Base-by-base conservation (phyloP, 30 jellyfish, hydroid and myxozoan genomes). In the Haliclystus octoradiatus region DNA sequence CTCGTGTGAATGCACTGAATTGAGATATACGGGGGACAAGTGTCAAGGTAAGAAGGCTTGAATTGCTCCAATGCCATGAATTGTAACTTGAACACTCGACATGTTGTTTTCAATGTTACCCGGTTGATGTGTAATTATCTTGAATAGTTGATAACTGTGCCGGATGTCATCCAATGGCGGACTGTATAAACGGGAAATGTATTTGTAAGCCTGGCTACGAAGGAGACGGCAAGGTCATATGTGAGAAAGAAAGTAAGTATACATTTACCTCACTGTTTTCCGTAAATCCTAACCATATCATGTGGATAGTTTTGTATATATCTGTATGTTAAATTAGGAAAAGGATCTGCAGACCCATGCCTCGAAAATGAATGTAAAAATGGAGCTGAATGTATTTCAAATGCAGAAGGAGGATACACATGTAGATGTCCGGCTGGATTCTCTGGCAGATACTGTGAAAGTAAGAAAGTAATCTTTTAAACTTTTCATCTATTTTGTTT, bases 21-120 rank as follows among this genome's bases (percentile, higher is more conserved):
- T 32, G 27, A 70, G 98, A 72, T 89, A 81, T 61, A 63, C 94
- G 40, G 98, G 98, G 3, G 94, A 74, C 29, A 89, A 82, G 73
- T 89, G 98, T 35, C 90, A 89, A 81, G 92, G 98, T 89, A 51
- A 5, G 84, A n/a, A n/a, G n/a, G n/a, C n/a, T n/a, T n/a, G n/a
- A n/a, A n/a, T n/a, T n/a, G n/a, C n/a, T n/a, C n/a, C n/a, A n/a
- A n/a, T n/a, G n/a, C n/a, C n/a, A n/a, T n/a, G n/a, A n/a, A n/a
- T n/a, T n/a, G n/a, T n/a, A n/a, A n/a, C n/a, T n/a, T n/a, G n/a
- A n/a, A n/a, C n/a, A n/a, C n/a, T n/a, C n/a, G n/a, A n/a, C n/a
- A n/a, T n/a, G n/a, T n/a, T n/a, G n/a, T n/a, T n/a, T n/a, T n/a
- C n/a, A n/a, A n/a, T n/a, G n/a, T n/a, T n/a, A n/a, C n/a, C n/a